phyloP scores from a whole-genome alignment of 64 coral and sea anemone species.

The Catalaphyllia jardinei region DNA sequence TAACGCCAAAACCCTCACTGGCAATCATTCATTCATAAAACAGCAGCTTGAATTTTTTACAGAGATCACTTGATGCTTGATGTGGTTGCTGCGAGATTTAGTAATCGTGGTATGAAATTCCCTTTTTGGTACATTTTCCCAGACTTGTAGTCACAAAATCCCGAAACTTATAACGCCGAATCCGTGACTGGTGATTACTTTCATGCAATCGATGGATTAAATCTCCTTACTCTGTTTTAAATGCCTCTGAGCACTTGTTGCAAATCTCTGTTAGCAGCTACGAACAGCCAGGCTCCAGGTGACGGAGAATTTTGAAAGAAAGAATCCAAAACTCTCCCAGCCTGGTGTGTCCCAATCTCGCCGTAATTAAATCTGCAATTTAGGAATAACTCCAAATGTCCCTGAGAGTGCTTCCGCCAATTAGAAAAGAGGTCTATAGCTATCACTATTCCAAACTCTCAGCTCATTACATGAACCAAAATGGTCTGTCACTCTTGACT shows the following conservation, averaged over 20 bases:
- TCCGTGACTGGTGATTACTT: not conserved
- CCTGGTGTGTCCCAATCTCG: not conserved
- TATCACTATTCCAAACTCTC: not conserved
- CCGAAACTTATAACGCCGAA: not conserved
- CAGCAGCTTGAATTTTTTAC: no score
- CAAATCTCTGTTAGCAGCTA: not conserved
- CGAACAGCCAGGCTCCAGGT: not conserved
- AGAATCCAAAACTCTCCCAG: slow-evolving; percentile 12
- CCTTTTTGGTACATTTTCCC: no score
- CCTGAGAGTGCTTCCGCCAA: not conserved
- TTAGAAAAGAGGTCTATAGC: not conserved
- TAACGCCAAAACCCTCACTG: no score
- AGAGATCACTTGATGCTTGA: no score
- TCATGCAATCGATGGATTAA: not conserved
- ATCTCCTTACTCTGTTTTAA: not conserved
- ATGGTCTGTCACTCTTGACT: not conserved
- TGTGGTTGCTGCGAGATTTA: no score
- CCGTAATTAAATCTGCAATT: not conserved
- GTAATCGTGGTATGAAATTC: no score
- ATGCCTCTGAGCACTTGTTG: not conserved
- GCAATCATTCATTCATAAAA: no score
- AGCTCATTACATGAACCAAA: not conserved
- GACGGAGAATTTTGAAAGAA: not conserved
- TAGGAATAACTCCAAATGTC: not conserved
- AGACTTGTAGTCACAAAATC: not conserved